phyloP scores from a whole-genome alignment of 2,113 vertebrate genomes.

The Columba janthina region DNA sequence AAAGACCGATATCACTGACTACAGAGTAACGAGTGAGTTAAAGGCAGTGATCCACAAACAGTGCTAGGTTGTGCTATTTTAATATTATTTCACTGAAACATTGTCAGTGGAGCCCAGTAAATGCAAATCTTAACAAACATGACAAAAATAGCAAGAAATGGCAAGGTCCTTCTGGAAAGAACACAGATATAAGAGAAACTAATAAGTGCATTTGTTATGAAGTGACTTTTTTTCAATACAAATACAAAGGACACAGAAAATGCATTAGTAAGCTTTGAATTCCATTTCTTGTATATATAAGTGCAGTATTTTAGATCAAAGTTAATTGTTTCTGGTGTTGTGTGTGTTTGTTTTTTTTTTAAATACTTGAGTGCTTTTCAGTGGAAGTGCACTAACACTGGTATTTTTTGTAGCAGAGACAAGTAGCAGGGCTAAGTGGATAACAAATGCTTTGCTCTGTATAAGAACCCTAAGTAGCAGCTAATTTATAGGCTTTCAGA shows the following conservation, averaged over 20 bases:
- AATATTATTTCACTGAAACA: background rate
- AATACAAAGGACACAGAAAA: slow-evolving; percentile 5
- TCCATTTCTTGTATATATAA: slow-evolving; percentile 10
- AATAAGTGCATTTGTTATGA: background rate
- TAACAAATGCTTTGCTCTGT: slow-evolving; percentile 43
- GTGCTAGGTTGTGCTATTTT: background rate
- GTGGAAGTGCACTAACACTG: background rate
- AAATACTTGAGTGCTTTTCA: slow-evolving; percentile 21
- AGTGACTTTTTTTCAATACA: background rate
- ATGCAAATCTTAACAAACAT: background rate
- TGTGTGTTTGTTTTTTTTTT: background rate
- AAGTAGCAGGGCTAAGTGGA: slow-evolving; percentile 29
- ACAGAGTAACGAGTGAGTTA: background rate
- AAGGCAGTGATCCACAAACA: background rate
- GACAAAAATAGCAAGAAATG: background rate
- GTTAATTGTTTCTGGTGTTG: background rate
- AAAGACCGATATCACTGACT: background rate
- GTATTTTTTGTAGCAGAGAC: slow-evolving; percentile 17
- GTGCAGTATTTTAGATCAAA: slow-evolving; percentile 45
- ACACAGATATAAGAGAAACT: background rate
- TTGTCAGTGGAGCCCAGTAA: background rate
- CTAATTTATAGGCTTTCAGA: slow-evolving; percentile 42
- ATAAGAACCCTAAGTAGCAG: background rate
- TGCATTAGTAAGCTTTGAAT: slow-evolving; percentile 19
- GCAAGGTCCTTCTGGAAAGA: background rate